Conservation (phyloP, 2,797 vertebrate species). For the Poecilia picta region DNA sequence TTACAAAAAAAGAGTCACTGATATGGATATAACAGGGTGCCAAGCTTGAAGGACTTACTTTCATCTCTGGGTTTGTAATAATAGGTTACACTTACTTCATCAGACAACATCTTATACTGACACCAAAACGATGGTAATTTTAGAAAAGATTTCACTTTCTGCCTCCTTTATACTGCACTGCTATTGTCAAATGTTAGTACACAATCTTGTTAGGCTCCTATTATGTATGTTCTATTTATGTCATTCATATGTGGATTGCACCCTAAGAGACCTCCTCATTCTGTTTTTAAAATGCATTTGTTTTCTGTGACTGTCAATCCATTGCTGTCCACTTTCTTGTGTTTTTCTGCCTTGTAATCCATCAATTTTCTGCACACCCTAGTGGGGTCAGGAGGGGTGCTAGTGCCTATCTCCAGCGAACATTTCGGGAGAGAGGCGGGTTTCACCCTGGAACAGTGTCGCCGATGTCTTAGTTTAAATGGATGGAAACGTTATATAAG, state of each 20-base stretch:
- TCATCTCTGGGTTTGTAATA: not conserved
- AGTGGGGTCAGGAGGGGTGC: too few relatives aligned
- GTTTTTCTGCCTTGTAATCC: too few relatives aligned
- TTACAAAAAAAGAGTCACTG: not conserved
- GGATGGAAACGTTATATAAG: too few relatives aligned
- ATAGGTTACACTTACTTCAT: not conserved
- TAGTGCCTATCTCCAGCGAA: too few relatives aligned
- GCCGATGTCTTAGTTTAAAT: too few relatives aligned
- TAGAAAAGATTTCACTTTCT: not conserved
- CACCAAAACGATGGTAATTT: not conserved
- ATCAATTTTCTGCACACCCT: too few relatives aligned
- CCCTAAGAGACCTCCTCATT: too few relatives aligned
- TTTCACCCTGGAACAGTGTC: too few relatives aligned
- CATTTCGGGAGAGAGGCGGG: too few relatives aligned
- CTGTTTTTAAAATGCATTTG: too few relatives aligned
- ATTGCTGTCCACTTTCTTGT: too few relatives aligned
- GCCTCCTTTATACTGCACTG: not conserved
- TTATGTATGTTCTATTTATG: not conserved
- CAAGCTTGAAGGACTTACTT: slow-evolving; percentile 1
- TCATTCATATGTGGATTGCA: not conserved
- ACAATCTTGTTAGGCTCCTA: not conserved
- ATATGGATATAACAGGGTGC: not conserved
- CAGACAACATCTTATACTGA: not conserved
- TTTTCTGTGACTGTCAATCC: too few relatives aligned
- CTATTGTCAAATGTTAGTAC: not conserved